Base-by-base conservation (phyloP, 2,797 vertebrate genomes). In the Microcaecilia unicolor region DNA sequence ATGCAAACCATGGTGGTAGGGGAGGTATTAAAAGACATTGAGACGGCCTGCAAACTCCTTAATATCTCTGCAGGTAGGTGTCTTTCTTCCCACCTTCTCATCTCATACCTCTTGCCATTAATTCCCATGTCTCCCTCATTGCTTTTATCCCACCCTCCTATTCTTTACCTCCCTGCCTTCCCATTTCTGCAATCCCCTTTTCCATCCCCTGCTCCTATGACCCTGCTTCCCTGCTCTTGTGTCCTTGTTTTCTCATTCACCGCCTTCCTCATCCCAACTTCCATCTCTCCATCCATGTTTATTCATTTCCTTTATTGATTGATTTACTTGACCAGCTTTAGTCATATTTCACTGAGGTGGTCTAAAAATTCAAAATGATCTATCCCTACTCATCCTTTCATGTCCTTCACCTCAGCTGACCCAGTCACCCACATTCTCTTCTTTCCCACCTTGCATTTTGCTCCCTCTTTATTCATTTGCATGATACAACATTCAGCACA, bases 1-100 rank as follows among this genome's bases (percentile, higher is more conserved):
- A 90, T 98, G 58, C 93, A 98, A 72, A 93, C 87, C 69, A 88
- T 98, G 89, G 96, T 99, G 58, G 88, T 99, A 47, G 92, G 91
- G 1, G 96, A 98, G 44, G 96, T 99, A 51, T 84, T 98, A 40
- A 98, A 97, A 79, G 96, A 99, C 76, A 94, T 99, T 7, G 93
- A 96, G 72, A 98, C 91, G 0, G 93, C 94, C 45, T 99, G 93
- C 72, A 98, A 97, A 61, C 85, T 98, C 39, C 90, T 99, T 48
- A 97, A 96, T 58, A 99, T 99, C 64, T 74, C 89, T 0, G 80
- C 95, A 67, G 94, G 95, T 98, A 70, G 52, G 85, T 15, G 6
- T 12, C n/a, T n/a, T n/a, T n/a, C n/a, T n/a, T n/a, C n/a, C n/a
- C n/a, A n/a, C n/a, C n/a, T n/a, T n/a, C n/a, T n/a, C n/a, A n/a